A percentile compares a stretch with the other conserved stretches of the same genome.
Evolutionary conservation across 2,797 vertebrate species (phyloP).

Genomic region (Meriones psammophilus): DNA sequence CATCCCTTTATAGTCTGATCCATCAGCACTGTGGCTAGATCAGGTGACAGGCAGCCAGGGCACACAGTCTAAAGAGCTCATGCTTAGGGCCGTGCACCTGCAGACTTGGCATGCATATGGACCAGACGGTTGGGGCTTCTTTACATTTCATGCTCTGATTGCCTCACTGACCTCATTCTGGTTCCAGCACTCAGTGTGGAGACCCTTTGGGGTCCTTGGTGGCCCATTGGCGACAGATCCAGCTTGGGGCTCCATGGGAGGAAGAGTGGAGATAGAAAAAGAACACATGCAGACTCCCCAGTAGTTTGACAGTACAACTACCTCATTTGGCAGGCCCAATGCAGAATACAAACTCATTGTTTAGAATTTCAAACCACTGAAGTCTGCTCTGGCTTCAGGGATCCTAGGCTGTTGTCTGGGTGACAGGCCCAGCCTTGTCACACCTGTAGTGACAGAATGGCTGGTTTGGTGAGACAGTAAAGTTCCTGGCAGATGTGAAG

Average conservation of each 20-base stretch:
- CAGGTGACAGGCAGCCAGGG: not conserved
- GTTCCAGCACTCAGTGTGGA: not conserved
- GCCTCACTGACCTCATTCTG: not conserved
- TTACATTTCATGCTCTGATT: not conserved
- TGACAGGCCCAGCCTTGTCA: not conserved
- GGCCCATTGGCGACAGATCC: not conserved
- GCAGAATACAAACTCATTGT: not conserved
- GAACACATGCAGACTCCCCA: not conserved
- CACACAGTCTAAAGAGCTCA: not conserved
- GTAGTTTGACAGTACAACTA: not conserved
- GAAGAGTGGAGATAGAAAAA: not conserved
- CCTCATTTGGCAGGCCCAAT: not conserved
- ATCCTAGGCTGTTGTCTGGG: not conserved
- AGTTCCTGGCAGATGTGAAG: not conserved
- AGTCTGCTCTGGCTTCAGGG: not conserved
- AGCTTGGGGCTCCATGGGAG: not conserved
- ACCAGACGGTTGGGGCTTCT: not conserved
- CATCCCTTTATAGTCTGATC: not conserved
- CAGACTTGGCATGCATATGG: not conserved
- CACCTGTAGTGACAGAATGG: not conserved
- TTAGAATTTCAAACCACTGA: not conserved
- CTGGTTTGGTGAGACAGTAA: not conserved
- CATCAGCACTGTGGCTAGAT: not conserved
- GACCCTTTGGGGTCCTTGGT: not conserved
- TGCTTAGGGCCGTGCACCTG: not conserved